phyloP scores from a whole-genome alignment of 2,888 invertebrate genomes.

The Tachina grossa region DNA sequence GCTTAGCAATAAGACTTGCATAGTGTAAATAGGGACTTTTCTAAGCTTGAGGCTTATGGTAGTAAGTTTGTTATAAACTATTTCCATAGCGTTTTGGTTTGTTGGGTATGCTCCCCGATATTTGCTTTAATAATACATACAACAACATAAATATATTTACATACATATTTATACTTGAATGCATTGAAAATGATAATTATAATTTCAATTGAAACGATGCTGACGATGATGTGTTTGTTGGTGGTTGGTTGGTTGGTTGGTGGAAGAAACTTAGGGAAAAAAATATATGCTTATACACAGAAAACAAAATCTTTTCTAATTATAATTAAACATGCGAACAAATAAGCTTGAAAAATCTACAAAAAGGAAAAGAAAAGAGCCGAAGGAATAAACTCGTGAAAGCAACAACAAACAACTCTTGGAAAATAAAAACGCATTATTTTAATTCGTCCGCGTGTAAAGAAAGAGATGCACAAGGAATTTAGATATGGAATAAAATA shows the following conservation, averaged over 20 bases:
- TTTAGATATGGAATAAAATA: slow-evolving; percentile 8
- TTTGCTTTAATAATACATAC: slow-evolving; percentile 25
- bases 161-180: slow-evolving; percentile 32
- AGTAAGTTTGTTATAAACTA: too few relatives aligned
- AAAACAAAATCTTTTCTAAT: slow-evolving; percentile 61
- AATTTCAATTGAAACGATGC: slow-evolving; percentile 49
- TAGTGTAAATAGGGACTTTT: too few relatives aligned
- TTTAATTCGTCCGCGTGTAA: slow-evolving; percentile 66
- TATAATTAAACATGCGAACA: slow-evolving; percentile 71
- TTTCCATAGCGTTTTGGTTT: too few relatives aligned
- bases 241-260: slow-evolving; percentile 38
- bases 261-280: slow-evolving; percentile 8
- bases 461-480: slow-evolving; percentile 42
- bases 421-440: slow-evolving; percentile 68
- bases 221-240: slow-evolving; percentile 44
- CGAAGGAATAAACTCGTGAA: slow-evolving; percentile 24
- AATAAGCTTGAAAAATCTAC: slow-evolving; percentile 52
- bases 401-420: slow-evolving; percentile 60
- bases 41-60: too few relatives aligned
- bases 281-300: slow-evolving; percentile 4
- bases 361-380: neutral
- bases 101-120: slow-evolving; percentile 23
- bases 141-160: slow-evolving; percentile 1
- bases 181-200: slow-evolving; percentile 48
- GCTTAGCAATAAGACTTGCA: too few relatives aligned